Conservation (phyloP, 2,113 vertebrate species). For the Tychaedon coryphoeus region DNA sequence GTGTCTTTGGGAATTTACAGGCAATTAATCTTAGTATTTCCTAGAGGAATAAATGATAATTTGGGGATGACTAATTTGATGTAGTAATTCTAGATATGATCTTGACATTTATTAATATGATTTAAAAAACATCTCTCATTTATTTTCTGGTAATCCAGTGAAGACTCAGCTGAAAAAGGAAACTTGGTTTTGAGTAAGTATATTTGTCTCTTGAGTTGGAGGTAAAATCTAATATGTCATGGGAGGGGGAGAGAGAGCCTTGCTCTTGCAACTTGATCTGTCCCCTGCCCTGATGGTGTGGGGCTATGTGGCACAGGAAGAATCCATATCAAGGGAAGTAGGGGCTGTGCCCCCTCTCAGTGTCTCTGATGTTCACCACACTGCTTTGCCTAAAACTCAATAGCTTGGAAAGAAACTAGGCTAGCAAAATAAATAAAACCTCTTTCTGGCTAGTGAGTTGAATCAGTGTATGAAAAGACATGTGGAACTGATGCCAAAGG, state of each 20-base stretch:
- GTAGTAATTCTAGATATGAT: not conserved
- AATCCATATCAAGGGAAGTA: not conserved
- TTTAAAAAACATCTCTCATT: not conserved
- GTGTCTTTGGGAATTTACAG: not conserved
- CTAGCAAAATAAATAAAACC: not conserved
- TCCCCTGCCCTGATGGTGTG: not conserved
- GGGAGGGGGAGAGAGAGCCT: not conserved
- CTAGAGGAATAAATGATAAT: conserved; percentile 20
- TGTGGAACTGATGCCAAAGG: not conserved
- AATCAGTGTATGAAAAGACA: not conserved
- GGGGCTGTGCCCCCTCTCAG: not conserved
- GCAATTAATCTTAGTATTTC: conserved; percentile 32
- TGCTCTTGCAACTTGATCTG: not conserved
- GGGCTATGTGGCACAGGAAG: accelerated
- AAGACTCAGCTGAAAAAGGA: not conserved
- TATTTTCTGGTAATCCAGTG: not conserved
- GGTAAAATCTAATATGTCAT: accelerated
- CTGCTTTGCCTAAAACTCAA: not conserved
- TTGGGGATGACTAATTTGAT: conserved; percentile 14
- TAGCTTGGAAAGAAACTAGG: not conserved
- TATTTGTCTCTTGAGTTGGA: not conserved
- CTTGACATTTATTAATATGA: not conserved
- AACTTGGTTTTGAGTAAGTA: not conserved
- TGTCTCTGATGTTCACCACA: not conserved
- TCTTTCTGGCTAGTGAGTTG: not conserved